phyloP scores from a whole-genome alignment of 2,888 invertebrate genomes.

The Drosophila fungiperda region DNA sequence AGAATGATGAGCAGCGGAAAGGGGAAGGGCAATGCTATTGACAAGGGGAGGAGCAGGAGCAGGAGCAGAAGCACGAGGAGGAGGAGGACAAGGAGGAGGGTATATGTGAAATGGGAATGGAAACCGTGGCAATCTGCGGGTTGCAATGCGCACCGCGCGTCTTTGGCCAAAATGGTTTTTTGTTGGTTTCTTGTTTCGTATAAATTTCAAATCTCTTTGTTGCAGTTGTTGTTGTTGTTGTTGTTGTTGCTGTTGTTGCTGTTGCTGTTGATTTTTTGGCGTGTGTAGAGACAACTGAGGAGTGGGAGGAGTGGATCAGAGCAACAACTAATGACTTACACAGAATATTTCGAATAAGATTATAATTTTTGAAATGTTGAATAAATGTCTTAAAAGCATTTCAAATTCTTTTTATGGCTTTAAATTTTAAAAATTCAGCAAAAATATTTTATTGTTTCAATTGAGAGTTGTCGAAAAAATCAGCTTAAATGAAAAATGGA shows the following conservation, averaged over 20 bases:
- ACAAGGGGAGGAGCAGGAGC: conserved; percentile 4
- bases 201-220: conserved; percentile 30
- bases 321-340: not conserved
- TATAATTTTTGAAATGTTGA: not conserved
- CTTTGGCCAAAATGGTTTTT: conserved; percentile 64
- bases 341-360: conserved; percentile 1
- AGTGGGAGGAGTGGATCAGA: not conserved
- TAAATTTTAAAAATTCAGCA: not conserved
- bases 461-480: not conserved
- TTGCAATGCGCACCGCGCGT: conserved; percentile 59
- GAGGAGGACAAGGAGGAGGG: not conserved
- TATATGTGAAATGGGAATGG: conserved; percentile 7
- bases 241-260: conserved; percentile 12
- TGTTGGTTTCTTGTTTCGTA: conserved; percentile 28
- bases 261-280: conserved; percentile 37
- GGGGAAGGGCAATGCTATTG: not conserved
- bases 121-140: conserved; percentile 52
- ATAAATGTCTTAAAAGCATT: not conserved
- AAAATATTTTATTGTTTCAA: not conserved
- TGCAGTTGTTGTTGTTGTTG: conserved; percentile 9
- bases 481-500: not conserved
- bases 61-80: conserved; percentile 3
- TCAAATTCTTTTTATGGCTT: not conserved
- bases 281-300: conserved; percentile 14
- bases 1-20: conserved; percentile 44